phyloP scores from a whole-genome alignment of 2,113 vertebrate species.

The Marcusenius ussheri region DNA sequence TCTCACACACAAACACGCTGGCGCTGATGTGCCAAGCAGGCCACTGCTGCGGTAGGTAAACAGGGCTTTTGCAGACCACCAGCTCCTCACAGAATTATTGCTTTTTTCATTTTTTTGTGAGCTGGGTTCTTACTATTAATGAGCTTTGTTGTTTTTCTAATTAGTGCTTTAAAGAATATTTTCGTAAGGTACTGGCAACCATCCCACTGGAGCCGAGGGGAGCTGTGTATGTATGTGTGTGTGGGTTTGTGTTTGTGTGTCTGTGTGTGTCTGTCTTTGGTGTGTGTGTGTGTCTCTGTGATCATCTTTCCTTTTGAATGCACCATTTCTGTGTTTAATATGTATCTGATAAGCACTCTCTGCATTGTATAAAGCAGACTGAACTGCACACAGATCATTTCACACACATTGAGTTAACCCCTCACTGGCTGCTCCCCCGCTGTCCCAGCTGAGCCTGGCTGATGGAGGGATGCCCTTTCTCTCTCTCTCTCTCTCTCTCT shows the following conservation, averaged over 20 bases:
- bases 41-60: conserved; percentile 72
- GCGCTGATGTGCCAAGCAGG: conserved; percentile 40
- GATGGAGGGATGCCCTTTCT: background rate
- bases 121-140: conserved; percentile 56
- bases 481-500: conserved; percentile 5
- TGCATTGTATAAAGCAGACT: background rate
- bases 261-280: background rate
- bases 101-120: conserved; percentile 49
- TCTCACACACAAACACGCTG: conserved; percentile 19
- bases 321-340: background rate
- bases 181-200: conserved; percentile 57
- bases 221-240: conserved; percentile 19
- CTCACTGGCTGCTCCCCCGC: background rate
- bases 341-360: background rate
- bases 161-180: conserved; percentile 73
- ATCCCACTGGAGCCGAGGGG: conserved; percentile 40
- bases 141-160: conserved; percentile 69
- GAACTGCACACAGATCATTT: background rate
- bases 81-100: conserved; percentile 63
- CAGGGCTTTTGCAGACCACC: conserved; percentile 58
- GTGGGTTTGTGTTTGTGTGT: background rate
- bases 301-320: background rate
- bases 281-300: background rate
- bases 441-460: background rate
- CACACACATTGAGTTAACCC: background rate